Base-by-base conservation (phyloP, 2,113 vertebrate genomes). In the Plecturocebus donacophilus region DNA sequence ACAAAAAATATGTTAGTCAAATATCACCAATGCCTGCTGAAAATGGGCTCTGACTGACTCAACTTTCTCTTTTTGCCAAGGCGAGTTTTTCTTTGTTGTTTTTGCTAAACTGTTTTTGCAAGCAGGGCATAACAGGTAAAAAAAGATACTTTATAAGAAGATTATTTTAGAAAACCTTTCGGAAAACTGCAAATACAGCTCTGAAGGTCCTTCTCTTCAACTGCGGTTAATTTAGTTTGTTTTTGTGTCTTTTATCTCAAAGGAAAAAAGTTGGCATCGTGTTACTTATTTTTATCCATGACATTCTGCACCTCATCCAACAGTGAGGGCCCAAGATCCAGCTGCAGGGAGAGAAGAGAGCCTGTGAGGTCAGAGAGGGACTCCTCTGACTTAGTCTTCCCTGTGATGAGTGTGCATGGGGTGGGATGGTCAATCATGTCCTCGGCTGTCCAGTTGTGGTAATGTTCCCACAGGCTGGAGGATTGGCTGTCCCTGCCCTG, bases 261-360 rank as follows among this genome's bases (percentile, higher is more conserved):
- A 94, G 93, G 82, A 38, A 45, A 61, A 93, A 97, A 96, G 96
- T 95, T 58, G 19, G 91, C 85, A 93, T 93, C 94, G 97, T 97
- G 98, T 93, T 97, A 98, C 97, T 99, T 99, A 95, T 99, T 99
- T 98, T 99, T 99, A 98, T 99, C 99, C 99, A 99, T 99, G 97
- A 99, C 99, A 97, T 99, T 99, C 91, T 99, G 99, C 86, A 99
- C 99, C 75, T 99, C 99, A 96, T 99, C 99, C 98, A 99, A 97
- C 98, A 99, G 99, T 77, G 99, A 99, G 95, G 99, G 99, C 77
- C 99, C 99, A 84, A 99, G 98, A 97, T 99, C 99, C 6, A 99
- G 99, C 87, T 99, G 99, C 38, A 99, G 99, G 6, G 99, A 99
- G 76, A 99, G 99, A 70, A 99, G 98, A 32, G 99, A 99, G 56